Conservation (phyloP, 2,113 vertebrate species). For the Sinocyclocheilus anophthalmus region DNA sequence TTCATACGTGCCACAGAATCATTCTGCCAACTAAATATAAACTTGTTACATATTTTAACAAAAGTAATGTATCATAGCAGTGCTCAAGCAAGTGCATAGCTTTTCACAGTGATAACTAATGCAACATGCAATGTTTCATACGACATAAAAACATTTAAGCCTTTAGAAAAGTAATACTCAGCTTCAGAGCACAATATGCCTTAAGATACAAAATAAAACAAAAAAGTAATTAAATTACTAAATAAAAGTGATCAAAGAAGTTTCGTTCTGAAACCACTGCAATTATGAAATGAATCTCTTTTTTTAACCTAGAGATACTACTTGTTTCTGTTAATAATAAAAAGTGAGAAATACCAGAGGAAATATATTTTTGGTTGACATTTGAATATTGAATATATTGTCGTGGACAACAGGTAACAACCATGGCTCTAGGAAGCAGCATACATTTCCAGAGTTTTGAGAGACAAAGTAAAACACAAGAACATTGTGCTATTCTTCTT, state of each 20-base stretch:
- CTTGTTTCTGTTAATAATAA: not conserved
- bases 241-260: not conserved
- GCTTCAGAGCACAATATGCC: not conserved
- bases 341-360: not conserved
- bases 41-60: not conserved
- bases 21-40: not conserved
- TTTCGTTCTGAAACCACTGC: not conserved
- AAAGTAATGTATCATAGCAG: not conserved
- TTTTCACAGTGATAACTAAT: not conserved
- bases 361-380: not conserved
- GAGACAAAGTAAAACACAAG: not conserved
- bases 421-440: not conserved
- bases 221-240: not conserved
- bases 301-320: not conserved
- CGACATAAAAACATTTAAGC: not conserved
- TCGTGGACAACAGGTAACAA: not conserved
- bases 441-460: not conserved
- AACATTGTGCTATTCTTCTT: not conserved
- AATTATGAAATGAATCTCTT: not conserved
- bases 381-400: not conserved
- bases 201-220: not conserved
- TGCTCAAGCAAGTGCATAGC: slow-evolving; percentile 30
- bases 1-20: not conserved
- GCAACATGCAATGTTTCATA: slow-evolving; percentile 7
- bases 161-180: not conserved